Evolutionary conservation across 2,797 vertebrate species (phyloP), one percentile per base, ranked within the genome.

Genomic region (Megalops cyprinoides): DNA sequence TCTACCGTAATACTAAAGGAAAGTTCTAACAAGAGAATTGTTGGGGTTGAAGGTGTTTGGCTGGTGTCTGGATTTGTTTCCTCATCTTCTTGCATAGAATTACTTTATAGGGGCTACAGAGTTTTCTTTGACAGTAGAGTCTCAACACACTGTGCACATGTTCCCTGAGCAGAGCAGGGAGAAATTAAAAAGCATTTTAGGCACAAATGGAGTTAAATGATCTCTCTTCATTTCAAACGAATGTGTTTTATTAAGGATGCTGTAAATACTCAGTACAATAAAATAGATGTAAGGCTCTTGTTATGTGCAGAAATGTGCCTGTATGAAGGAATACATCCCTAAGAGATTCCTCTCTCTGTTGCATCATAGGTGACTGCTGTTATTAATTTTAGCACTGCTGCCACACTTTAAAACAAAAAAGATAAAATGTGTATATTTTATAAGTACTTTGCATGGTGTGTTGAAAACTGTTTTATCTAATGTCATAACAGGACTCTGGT

Each of bases 1-100:
- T 74, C 65, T 78, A 48, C 75, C 65, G 49, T 80, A 74, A 37
- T 74, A 74, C 79, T 78, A 82, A 78, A 65, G 76, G 39, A 82
- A 82, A 37, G 37, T 49, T 82, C 39, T 78, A 60, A 79, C 58
- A 48, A 31, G 1, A 49, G 37, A 48, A 58, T 74, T 73, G 5
- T 39, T 28, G 42, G n/a, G 69, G 34, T 67, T 42, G 44, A 31
- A 67, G 51, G 34, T 31, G 42, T 5, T 67, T 56, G 9, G 39
- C 18, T 3, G 39, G 76, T 39, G 18, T 8, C 15, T 58, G 51
- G 74, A 55, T 74, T 71, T 23, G 25, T 75, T 44, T 62, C 73
- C 56, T 58, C 25, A 60, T 18, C 25, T 55, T 31, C 31, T 46
- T 15, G 46, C 74, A 44, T 74, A 23, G 58, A 49, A 65, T 25